phyloP scores from a whole-genome alignment of 2,888 invertebrate genomes.

The Drosophila hawaiiensis region DNA sequence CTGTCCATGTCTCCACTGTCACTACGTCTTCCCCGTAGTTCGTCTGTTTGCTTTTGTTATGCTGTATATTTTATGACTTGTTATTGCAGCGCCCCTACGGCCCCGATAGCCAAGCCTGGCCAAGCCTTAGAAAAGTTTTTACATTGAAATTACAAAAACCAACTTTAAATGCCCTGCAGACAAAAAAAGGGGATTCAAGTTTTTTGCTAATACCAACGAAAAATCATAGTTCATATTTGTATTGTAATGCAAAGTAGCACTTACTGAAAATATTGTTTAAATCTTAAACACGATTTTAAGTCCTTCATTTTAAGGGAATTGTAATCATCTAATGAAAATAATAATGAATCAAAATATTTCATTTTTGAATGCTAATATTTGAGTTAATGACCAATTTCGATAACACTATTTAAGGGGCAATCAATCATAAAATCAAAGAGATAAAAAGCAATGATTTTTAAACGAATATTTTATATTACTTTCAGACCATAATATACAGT shows the following conservation, averaged over 20 bases:
- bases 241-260: background rate
- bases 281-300: background rate
- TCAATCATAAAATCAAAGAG: background rate
- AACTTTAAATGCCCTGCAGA: conserved; percentile 34
- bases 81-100: conserved; percentile 34
- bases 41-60: conserved; percentile 51
- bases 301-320: background rate
- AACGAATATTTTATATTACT: background rate
- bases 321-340: background rate
- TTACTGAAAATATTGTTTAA: background rate
- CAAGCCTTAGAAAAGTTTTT: conserved; percentile 26
- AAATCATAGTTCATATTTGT: conserved; percentile 1
- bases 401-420: background rate
- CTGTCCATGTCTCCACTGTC: conserved; percentile 23
- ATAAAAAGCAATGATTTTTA: background rate
- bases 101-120: background rate
- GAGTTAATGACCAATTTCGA: background rate
- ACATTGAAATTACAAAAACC: conserved; percentile 55
- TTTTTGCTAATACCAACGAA: background rate
- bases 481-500: background rate
- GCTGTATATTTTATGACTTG: conserved; percentile 72
- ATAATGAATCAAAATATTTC: background rate
- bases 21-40: background rate
- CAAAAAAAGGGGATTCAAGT: background rate
- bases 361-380: background rate